Percentiles rank a stretch among this genome's conserved stretches.
Conservation (phyloP, 2,888 invertebrate genomes). For the Luffia ferchaultella region DNA sequence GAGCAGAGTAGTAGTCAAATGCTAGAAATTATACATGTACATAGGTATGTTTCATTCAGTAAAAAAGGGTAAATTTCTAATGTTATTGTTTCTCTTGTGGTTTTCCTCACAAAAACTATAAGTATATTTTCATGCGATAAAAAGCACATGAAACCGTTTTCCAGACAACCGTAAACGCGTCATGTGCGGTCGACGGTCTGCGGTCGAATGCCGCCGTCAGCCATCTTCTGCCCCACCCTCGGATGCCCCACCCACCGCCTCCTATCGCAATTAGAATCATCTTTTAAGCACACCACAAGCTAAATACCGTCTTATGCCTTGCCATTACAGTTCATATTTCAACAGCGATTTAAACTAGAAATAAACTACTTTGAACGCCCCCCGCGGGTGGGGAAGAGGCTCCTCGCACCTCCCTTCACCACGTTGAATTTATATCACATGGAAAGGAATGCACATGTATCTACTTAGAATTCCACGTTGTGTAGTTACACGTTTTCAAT, state of each 20-base stretch:
- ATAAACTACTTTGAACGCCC: neutral
- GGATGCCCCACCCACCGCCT: constrained; percentile 54
- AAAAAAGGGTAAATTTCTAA: no score
- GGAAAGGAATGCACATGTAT: neutral
- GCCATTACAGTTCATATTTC: constrained; percentile 53
- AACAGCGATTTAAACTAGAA: constrained; percentile 12
- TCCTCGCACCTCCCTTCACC: neutral
- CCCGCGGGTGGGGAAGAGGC: neutral
- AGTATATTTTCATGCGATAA: no score
- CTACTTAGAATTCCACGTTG: no score
- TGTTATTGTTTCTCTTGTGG: no score
- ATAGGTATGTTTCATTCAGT: no score
- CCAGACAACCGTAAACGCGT: constrained; percentile 26
- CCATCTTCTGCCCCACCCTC: constrained; percentile 56
- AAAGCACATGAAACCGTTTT: no score
- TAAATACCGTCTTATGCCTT: constrained; percentile 42
- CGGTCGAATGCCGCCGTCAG: constrained; percentile 15
- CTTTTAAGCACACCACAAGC: constrained; percentile 33
- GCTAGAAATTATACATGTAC: no score
- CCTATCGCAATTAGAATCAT: constrained; percentile 46
- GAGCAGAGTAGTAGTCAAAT: no score
- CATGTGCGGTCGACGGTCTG: constrained; percentile 29
- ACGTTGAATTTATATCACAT: neutral
- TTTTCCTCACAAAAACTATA: no score
- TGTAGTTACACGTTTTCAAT: no score